Base-by-base conservation (phyloP, 2,113 vertebrate genomes). In the Gallinago media region DNA sequence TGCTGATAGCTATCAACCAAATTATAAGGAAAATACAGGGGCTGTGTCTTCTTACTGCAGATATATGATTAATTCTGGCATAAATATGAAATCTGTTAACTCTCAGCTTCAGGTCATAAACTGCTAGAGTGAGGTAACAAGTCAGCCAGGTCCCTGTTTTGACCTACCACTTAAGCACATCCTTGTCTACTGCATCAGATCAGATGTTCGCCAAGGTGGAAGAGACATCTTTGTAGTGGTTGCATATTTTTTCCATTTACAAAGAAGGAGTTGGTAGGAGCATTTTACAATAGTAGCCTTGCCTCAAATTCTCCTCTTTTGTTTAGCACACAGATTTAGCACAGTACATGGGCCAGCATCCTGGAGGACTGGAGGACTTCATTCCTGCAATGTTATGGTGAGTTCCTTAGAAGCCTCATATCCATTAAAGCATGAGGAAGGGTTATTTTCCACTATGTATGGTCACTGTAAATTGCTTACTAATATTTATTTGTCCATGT, bases 311-410 rank as follows among this genome's bases (percentile, higher is more conserved):
- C 19, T 97, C 55, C 29, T 62, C 62, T 55, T 75, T 55, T 76
- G 9, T 94, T 92, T 85, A 99, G 99, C 99, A 99, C 89, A 99
- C 99, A 36, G 98, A 99, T 76, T 94, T 99, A 97, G 98, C 98
- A 22, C 99, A 99, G 97, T 99, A 99, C 66, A 97, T 99, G 98
- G 97, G 66, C 34, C 98, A 99, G 92, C 99, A 99, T 85, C 99
- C 98, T 1, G 99, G 99, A 92, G 99, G 99, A 31, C 98, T 99
- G 99, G 99, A 92, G 99, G 99, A 31, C 98, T 99, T 66, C 96
- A 98, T 93, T 98, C 81, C 0, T 98, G 98, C 92, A 99, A 99
- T 27, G 96, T 99, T 67, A 98, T 98, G 97, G 99, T 99, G 96
- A 97, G 98, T 97, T 93, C 40, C 65, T 66, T 38, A 50, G 32